Evolutionary conservation across 2,888 invertebrate genomes (phyloP), one percentile per base, ranked within the genome.

Genomic region (Diarsia brunnea): DNA sequence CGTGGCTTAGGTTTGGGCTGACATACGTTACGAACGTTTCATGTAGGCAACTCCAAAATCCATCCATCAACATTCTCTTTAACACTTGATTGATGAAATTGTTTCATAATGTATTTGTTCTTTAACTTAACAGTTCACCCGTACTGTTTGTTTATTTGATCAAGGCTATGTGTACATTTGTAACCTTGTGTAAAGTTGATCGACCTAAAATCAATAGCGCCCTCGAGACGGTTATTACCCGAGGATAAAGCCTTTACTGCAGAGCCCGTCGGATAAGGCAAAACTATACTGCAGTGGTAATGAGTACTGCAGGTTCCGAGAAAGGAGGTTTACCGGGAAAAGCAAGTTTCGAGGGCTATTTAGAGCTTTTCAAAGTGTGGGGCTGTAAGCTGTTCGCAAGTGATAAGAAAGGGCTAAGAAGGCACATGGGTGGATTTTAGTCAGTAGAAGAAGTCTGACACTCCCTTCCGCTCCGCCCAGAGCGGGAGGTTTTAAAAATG

Each of bases 191-290:
- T 24, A 51, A 66, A 84, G 71, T 81, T 81, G 51, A 75, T 71
- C 66, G 75, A 66, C 71, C 69, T 69, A 66, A 75, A 71, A 81
- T 72, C 85, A 69, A 84, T 71, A 69, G 27, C 21, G 51, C 47
- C 47, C 51, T 14, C 12, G 58, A 73, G 73, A 67, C 73, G 5
- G 21, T 76, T 31, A n/a, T 16, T 66, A 64, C 12, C 27, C 16
- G n/a, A 14, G 24, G 7, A n/a, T 63, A 58, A 45, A 10, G 24
- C 38, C 19, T 24, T n/a, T 19, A 65, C 31, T 61, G 65, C 58
- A 60, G 43, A 64, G 24, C n/a, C 24, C 38, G 2, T 31, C 31
- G 24, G 21, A 21, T 38, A 61, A 24, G 24, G 24, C n/a, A 1
- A 55, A 55, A 8, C 58, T 58, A 58, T 19, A 27, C 58, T 58